A percentile compares a stretch with the other conserved stretches of the same genome.
phyloP scores from a whole-genome alignment of 1,140 invertebrate genomes.

The Drosophila rufa region DNA sequence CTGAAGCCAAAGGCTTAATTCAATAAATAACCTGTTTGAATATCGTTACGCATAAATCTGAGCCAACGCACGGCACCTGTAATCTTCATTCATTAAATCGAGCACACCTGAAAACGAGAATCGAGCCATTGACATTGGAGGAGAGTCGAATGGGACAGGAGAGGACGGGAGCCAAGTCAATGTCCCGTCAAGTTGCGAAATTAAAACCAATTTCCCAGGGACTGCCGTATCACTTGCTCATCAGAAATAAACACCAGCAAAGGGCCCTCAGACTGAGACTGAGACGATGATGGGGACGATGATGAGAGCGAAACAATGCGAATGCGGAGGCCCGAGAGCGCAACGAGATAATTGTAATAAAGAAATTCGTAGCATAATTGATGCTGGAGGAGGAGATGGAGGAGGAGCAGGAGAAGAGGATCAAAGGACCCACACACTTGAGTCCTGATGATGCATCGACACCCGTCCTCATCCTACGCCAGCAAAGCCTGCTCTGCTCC shows the following conservation, averaged over 20 bases:
- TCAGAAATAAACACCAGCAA: constrained; percentile 25
- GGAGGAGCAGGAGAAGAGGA: background rate
- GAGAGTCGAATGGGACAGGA: background rate
- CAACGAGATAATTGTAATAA: constrained; percentile 76
- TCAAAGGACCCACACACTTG: constrained; percentile 25
- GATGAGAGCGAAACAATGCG: constrained; percentile 56
- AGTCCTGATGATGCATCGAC: constrained; percentile 39
- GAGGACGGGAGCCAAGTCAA: constrained; percentile 9
- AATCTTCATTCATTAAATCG: constrained; percentile 73
- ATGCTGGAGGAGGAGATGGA: constrained; percentile 3
- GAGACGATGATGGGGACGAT: constrained; percentile 20
- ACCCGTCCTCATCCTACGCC: background rate
- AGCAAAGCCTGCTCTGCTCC: background rate
- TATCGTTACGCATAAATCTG: constrained; percentile 67
- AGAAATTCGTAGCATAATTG: constrained; percentile 57
- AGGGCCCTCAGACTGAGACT: constrained; percentile 25
- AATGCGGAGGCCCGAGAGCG: constrained; percentile 9
- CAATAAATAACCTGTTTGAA: constrained; percentile 76
- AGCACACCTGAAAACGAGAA: constrained; percentile 40
- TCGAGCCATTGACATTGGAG: constrained; percentile 58
- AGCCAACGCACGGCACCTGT: constrained; percentile 43
- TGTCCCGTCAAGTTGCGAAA: constrained; percentile 55
- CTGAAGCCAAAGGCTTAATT: constrained; percentile 36
- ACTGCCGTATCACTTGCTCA: constrained; percentile 70
- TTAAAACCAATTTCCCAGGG: constrained; percentile 64